Evolutionary conservation across 92 coral and sea anemone genomes (phyloP), one percentile per base, ranked within the genome.

Genomic region (Porites rus): DNA sequence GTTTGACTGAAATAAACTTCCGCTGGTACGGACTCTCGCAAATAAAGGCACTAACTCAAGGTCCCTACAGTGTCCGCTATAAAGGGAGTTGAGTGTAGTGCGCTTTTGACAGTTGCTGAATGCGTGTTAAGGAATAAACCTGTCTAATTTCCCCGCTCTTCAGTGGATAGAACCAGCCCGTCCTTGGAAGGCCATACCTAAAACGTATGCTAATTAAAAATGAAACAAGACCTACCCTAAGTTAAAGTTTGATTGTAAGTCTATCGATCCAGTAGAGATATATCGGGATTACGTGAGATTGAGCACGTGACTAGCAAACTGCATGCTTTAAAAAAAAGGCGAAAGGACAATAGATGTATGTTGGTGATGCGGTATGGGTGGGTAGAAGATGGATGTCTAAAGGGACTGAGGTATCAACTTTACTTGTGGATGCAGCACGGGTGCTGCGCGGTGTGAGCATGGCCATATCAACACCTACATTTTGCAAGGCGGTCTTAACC

Each of bases 201-300:
- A 1, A 31, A 31, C 38, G 4, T 1, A 3, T 54, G 60, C 60
- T 54, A 20, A 66, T 66, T 69, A 78, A 78, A 78, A 78, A 78
- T 78, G 63, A 61, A 78, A 62, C 72, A 22, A 78, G 70, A 78
- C 83, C 63, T 78, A 78, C 83, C 83, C 63, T 25, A 64, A 78
- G 72, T 63, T 63, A 72, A 78, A 19, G 72, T 78, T 58, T 78
- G 83, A 78, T 78, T 62, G 83, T 5, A 78, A 60, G 62, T 78
- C 83, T 78, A 78, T 25, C 64, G 21, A 51, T 51, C 78, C 59
- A 74, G 21, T 74, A 74, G 64, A 74, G 56, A 56, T 11, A 74
- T 22, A 11, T 74, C 25, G 64, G 78, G 38, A 66, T 66, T 66
- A 66, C 71, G 25, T 19, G 25, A 13, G 69, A 64, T 64, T 64